Percentiles rank a stretch among this genome's conserved stretches.
Conservation (phyloP, 2,888 invertebrate species). For the Dinocampus coccinellae region DNA sequence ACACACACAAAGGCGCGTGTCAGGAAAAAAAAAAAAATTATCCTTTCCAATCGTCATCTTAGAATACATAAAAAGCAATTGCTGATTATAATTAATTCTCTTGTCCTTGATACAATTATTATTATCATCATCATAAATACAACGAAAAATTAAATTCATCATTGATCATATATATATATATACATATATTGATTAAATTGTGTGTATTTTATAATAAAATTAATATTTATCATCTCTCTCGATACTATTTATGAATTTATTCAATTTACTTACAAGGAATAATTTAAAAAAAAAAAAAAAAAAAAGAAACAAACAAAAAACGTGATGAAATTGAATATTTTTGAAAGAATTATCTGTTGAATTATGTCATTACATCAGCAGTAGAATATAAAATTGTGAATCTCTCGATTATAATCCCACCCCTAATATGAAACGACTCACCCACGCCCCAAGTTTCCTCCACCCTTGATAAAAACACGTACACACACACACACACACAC, state of each 20-base stretch:
- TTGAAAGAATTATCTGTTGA: background rate
- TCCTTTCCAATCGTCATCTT: background rate
- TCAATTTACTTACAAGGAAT: too few species aligned
- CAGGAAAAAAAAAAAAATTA: background rate
- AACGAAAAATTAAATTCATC: background rate
- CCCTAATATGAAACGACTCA: background rate
- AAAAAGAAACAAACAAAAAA: slow-evolving; percentile 28
- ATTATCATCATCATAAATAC: background rate
- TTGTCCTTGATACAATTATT: background rate
- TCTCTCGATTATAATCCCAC: background rate
- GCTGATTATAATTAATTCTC: background rate
- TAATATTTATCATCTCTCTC: background rate
- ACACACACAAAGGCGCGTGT: background rate
- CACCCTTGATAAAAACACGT: background rate
- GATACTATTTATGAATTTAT: background rate
- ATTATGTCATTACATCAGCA: background rate
- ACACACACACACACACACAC: background rate
- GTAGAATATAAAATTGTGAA: slow-evolving; percentile 11
- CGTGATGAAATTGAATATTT: background rate
- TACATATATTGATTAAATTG: background rate
- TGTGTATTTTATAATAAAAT: background rate
- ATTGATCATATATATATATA: too few species aligned
- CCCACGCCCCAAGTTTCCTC: background rate
- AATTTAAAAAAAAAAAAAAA: slow-evolving; percentile 28
- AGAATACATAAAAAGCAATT: background rate